Conservation (phyloP, 64 coral and sea anemone species). For the Dendrophyllia cribrosa region DNA sequence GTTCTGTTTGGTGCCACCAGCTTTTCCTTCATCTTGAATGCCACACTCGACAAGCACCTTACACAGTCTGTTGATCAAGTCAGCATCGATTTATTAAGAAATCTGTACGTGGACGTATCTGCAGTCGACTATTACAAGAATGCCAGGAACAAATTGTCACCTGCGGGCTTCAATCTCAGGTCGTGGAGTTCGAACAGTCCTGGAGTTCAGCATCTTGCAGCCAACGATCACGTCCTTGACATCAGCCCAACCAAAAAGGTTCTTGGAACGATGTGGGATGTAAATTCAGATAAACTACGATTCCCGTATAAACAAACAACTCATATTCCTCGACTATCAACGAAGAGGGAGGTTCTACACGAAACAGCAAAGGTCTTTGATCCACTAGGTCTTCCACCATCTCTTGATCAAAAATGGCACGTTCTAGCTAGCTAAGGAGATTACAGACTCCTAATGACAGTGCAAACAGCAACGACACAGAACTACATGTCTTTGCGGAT, state of each 20-base stretch:
- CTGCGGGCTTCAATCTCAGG: not conserved
- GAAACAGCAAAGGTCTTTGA: slow-evolving; percentile 14
- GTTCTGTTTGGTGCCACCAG: slow-evolving; percentile 44
- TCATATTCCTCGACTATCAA: not conserved
- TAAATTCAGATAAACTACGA: slow-evolving; percentile 1
- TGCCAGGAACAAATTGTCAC: not conserved
- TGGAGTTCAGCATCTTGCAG: not conserved
- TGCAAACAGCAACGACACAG: not conserved
- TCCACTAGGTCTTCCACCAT: not conserved
- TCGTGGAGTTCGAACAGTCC: not conserved
- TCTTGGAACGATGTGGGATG: not conserved
- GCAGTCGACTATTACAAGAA: not conserved
- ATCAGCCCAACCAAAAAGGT: not conserved
- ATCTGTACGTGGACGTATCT: slow-evolving; percentile 7
- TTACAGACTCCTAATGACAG: not conserved
- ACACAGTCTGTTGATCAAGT: not conserved
- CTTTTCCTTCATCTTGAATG: slow-evolving; percentile 14
- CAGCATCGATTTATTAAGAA: not conserved
- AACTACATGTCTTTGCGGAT: slow-evolving; percentile 51
- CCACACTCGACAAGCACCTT: slow-evolving; percentile 30
- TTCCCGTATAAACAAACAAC: not conserved
- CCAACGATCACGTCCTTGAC: not conserved
- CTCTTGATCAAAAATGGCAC: not conserved
- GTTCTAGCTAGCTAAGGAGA: not conserved
- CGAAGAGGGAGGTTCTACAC: slow-evolving; percentile 2